Percentiles rank a stretch among this genome's conserved stretches.
These are phyloP conservation scores for Leiothrix lutea DNA, from an alignment of 2,113 vertebrate species.

Conservation along the genomic window DNA sequence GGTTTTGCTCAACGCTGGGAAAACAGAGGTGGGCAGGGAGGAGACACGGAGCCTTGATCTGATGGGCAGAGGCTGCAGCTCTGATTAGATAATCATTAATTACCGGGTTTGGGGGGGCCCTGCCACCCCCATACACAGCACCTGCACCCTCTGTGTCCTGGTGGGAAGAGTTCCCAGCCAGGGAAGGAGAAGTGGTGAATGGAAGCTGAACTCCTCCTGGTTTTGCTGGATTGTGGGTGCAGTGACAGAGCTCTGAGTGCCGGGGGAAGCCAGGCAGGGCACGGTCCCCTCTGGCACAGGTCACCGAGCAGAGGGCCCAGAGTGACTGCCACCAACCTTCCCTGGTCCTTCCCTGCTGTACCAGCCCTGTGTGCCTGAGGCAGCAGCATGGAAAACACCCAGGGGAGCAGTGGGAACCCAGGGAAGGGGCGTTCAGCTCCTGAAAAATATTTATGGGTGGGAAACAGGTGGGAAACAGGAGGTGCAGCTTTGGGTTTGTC, in stretches of 20 bases:
- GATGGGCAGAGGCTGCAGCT: neutral
- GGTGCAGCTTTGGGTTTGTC: neutral
- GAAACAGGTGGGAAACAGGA: neutral
- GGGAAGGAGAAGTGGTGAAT: neutral
- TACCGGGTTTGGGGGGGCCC: neutral
- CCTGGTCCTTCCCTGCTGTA: neutral
- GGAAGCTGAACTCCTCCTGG: neutral
- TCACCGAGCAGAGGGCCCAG: fast-evolving
- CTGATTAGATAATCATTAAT: conserved; percentile 10
- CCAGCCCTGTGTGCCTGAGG: neutral
- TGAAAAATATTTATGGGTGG: neutral
- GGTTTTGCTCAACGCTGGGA: neutral
- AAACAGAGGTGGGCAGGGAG: neutral
- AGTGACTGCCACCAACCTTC: fast-evolving
- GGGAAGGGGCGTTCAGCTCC: fast-evolving
- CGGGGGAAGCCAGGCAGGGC: neutral
- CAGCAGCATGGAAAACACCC: fast-evolving
- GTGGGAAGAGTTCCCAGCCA: neutral
- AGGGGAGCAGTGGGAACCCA: fast-evolving
- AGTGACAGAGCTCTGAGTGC: neutral
- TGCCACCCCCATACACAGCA: neutral
- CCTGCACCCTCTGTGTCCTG: fast-evolving
- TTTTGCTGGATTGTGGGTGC: neutral
- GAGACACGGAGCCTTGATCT: neutral
- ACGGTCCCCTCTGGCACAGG: neutral